Evolutionary conservation across 2,888 invertebrate species (phyloP), one percentile per base, ranked within the genome.

Genomic region (Cataglyphis livida): DNA sequence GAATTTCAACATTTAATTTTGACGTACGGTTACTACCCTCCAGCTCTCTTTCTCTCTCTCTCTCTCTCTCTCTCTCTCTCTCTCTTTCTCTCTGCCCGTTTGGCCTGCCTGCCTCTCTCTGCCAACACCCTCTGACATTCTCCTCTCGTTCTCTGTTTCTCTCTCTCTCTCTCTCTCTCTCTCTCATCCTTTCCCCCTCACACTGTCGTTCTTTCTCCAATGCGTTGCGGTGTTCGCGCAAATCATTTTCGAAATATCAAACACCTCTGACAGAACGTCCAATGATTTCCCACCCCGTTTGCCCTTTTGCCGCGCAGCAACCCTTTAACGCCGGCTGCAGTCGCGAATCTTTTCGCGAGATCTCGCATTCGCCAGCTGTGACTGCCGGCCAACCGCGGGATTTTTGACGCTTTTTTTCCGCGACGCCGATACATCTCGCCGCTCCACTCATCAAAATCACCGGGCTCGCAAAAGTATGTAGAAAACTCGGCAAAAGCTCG

Each of bases 381-480:
- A 18, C 25, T 41, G 28, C 51, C 9, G 66, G 7, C 21, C 62
- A 21, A 57, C 57, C 61, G 66, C 76, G 68, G 48, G 54, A 64
- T 44, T 62, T 76, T n/a, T 15, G 1, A 21, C 48, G 64, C 70
- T 64, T 32, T 35, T 71, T 61, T 79, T 62, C 15, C 41, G 65
- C 38, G 66, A 15, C 35, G 48, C 51, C 82, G 83, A 32, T 54
- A 54, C 78, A 82, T 82, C 86, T 83, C 85, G 83, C 87, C 91
- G 92, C 28, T 92, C 92, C 93, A 92, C 92, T 92, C 93, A 91
- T 94, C 93, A 93, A 94, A 94, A 93, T 94, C 94, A 91, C 93
- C 93, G 90, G 91, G 92, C 91, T 92, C 87, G 91, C 91, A 91
- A 91, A 92, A 93, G 91, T 92, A 92, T 92, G 74, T 84, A 92